phyloP scores from a whole-genome alignment of 2,113 vertebrate species.

The Ammodytes marinus region DNA sequence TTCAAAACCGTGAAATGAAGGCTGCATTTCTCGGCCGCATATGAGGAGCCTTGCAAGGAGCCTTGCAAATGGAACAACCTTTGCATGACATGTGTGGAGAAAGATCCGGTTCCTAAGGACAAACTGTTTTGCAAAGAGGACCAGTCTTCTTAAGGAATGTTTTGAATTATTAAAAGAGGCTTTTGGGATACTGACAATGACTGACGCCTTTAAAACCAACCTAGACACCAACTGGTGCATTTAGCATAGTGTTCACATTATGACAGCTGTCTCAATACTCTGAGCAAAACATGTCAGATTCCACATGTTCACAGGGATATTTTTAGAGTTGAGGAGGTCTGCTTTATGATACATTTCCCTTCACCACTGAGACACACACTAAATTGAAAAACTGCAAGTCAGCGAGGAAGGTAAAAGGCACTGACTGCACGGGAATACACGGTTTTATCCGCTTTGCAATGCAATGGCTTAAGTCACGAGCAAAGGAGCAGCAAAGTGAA shows the following conservation, averaged over 20 bases:
- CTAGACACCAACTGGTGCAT: not conserved
- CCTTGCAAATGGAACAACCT: no score
- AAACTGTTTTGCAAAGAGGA: not conserved
- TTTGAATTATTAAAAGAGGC: not conserved
- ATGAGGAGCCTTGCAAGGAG: no score
- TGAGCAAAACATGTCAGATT: not conserved
- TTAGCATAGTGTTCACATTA: not conserved
- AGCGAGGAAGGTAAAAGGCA: conserved; percentile 5
- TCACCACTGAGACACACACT: not conserved
- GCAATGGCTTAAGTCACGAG: not conserved
- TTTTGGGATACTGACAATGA: not conserved
- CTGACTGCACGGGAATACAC: not conserved
- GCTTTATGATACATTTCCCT: not conserved
- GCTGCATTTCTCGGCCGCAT: no score
- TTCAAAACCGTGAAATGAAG: no score
- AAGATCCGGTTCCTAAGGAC: not conserved
- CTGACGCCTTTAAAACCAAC: no score
- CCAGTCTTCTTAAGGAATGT: not conserved
- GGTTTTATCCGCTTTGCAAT: not conserved
- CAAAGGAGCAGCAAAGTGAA: not conserved
- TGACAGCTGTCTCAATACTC: not conserved
- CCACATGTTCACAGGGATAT: not conserved
- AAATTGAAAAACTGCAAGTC: conserved; percentile 21
- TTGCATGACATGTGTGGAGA: no score
- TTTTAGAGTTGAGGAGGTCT: not conserved